Base-by-base conservation (phyloP, 1,140 invertebrate species). In the Tribolium madens region DNA sequence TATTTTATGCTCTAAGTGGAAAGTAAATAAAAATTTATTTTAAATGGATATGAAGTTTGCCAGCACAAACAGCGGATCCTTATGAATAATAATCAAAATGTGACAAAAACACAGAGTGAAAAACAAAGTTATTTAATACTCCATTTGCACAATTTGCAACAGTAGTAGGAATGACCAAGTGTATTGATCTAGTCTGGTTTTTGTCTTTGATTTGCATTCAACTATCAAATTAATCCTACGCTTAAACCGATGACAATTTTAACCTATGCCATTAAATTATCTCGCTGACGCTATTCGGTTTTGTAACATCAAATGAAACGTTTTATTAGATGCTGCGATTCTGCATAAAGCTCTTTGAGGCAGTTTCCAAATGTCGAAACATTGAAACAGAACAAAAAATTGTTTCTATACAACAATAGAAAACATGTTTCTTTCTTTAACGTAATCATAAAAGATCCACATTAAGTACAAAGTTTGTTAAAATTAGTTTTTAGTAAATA, bases 11-110 rank as follows among this genome's bases (percentile, higher is more conserved):
- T 4, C 2, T 52, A 52, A 52, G 50, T 52, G 14, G 50, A 52
- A 52, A 17, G 50, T 52, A 52, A 52, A 52, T 52, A 52, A 52
- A 52, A 52, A 52, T 52, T 52, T 52, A 15, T 14, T 47, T 52
- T 52, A 52, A 52, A 12, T 52, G 50, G 50, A 17, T 52, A 52
- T 13, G 50, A 52, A n/a, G 13, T 52, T 15, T 10, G 36, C n/a
- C n/a, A n/a, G 36, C 36, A 42, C 36, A 42, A 9, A 42, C 36
- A 42, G 2, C 36, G 3, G 2, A 3, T 26, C 21, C 3, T 26
- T 26, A 26, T 26, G 21, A 42, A 42, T 42, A 10, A 42, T 42
- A 42, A 42, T 42, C 9, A 42, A 42, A 42, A 42, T 42, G 36
- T 42, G 36, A 42, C 36, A 42, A 42, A 42, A 42, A 42, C 7